These are phyloP conservation scores for Pogoniulus pusillus DNA, from an alignment of 2,797 vertebrate genomes.

Conservation along the genomic window DNA sequence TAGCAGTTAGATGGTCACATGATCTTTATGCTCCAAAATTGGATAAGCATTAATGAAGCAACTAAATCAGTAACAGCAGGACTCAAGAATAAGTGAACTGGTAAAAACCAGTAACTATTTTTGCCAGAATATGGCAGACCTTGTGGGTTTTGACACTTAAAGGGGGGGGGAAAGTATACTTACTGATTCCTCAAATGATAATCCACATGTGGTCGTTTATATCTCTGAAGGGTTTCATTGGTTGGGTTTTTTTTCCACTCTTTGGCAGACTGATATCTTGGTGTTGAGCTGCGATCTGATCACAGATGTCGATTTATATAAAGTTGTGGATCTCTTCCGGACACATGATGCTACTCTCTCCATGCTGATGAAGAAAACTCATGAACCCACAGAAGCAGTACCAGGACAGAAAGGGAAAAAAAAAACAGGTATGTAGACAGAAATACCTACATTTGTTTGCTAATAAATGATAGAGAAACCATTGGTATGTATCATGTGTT, in stretches of 20 bases:
- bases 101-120: neutral
- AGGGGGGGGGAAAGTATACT: neutral
- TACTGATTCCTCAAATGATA: neutral
- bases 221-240: conserved; percentile 4
- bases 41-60: neutral
- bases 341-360: conserved; percentile 93
- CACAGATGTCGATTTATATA: conserved; percentile 92
- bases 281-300: conserved; percentile 96
- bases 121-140: neutral
- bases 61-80: neutral
- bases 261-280: conserved; percentile 89
- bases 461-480: neutral
- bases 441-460: neutral
- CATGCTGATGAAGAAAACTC: conserved; percentile 94
- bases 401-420: conserved; percentile 97
- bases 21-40: neutral
- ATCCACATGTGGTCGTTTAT: neutral
- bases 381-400: conserved; percentile 87
- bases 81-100: neutral
- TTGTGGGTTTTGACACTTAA: neutral
- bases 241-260: neutral
- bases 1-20: neutral
- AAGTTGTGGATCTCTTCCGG: conserved; percentile 95
- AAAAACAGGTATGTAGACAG: conserved; percentile 85
- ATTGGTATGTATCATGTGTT: neutral